These are phyloP conservation scores for Eupithecia abbreviata DNA, from an alignment of 2,888 invertebrate species.

Conservation along the genomic window DNA sequence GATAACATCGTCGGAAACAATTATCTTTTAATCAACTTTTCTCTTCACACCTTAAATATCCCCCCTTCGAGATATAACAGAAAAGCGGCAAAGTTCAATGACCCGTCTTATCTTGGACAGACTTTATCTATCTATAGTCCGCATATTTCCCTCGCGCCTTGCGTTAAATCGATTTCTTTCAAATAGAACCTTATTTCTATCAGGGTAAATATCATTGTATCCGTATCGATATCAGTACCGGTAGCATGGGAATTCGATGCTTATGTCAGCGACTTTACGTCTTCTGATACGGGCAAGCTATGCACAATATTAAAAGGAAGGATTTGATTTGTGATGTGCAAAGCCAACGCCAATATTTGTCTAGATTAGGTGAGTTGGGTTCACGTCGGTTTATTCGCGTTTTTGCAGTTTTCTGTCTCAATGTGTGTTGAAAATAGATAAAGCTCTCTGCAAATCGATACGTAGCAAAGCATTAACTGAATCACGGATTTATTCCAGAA, in stretches of 20 bases:
- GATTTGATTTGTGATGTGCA: conserved; percentile 66
- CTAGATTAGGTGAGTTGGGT: conserved; percentile 68
- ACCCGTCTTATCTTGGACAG: conserved; percentile 73
- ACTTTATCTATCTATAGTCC: conserved; percentile 71
- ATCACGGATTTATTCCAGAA: background rate
- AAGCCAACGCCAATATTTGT: conserved; percentile 68
- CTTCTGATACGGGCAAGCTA: conserved; percentile 40
- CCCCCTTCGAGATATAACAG: conserved; percentile 41
- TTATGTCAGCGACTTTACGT: conserved; percentile 47
- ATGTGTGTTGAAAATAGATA: conserved; percentile 45
- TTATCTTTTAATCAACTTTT: conserved; percentile 39
- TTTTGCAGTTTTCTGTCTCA: conserved; percentile 54
- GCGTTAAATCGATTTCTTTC: conserved; percentile 62
- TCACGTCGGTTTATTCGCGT: conserved; percentile 51
- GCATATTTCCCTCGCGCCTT: conserved; percentile 61
- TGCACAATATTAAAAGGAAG: conserved; percentile 47
- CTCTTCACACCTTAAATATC: conserved; percentile 40
- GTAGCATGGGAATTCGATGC: conserved; percentile 47
- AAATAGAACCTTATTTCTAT: conserved; percentile 59
- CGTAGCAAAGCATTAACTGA: conserved; percentile 3
- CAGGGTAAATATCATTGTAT: conserved; percentile 52
- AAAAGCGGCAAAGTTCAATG: conserved; percentile 66
- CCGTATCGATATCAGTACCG: conserved; percentile 34
- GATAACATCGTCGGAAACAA: conserved; percentile 27
- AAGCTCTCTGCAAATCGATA: conserved; percentile 26